Percentiles rank a stretch among this genome's conserved stretches.
Evolutionary conservation across 2,797 vertebrate genomes (phyloP).

Genomic region (Florisuga fusca): DNA sequence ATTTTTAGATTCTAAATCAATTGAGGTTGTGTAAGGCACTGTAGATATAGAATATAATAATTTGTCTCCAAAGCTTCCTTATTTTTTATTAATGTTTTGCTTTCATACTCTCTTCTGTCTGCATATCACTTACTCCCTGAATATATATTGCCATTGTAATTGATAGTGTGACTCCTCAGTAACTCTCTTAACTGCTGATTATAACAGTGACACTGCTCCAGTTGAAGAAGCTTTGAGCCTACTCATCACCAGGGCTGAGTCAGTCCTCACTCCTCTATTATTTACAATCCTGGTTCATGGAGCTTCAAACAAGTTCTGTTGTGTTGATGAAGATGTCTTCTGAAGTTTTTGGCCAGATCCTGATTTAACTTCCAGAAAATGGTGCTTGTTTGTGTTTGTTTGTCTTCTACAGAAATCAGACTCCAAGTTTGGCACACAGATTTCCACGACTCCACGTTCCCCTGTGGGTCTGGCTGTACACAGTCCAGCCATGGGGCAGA

Average conservation of each 20-base stretch:
- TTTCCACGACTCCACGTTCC: not conserved
- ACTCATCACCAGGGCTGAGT: conserved; percentile 2
- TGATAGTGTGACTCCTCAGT: conserved; percentile 27
- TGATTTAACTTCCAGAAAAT: not conserved
- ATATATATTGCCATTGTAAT: conserved; percentile 42
- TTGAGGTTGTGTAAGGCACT: not conserved
- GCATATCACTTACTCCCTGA: conserved; percentile 26
- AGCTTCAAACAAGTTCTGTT: conserved; percentile 13
- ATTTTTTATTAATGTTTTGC: conserved; percentile 65
- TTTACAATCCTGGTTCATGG: not conserved
- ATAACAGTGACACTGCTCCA: conserved; percentile 9
- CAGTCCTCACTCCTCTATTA: conserved; percentile 15
- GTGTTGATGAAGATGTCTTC: not conserved
- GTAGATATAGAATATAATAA: conserved; percentile 20
- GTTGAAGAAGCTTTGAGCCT: conserved; percentile 38
- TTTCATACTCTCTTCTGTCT: conserved; percentile 55
- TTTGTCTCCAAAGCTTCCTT: conserved; percentile 49
- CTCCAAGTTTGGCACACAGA: accelerated
- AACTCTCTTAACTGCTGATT: conserved; percentile 52
- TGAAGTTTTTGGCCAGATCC: not conserved
- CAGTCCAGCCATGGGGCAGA: not conserved
- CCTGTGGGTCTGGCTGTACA: not conserved
- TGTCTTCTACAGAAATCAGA: not conserved
- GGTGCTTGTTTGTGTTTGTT: not conserved
- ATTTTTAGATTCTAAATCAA: conserved; percentile 36